phyloP scores from a whole-genome alignment of 2,797 vertebrate species.

The Neopelma chrysocephalum region DNA sequence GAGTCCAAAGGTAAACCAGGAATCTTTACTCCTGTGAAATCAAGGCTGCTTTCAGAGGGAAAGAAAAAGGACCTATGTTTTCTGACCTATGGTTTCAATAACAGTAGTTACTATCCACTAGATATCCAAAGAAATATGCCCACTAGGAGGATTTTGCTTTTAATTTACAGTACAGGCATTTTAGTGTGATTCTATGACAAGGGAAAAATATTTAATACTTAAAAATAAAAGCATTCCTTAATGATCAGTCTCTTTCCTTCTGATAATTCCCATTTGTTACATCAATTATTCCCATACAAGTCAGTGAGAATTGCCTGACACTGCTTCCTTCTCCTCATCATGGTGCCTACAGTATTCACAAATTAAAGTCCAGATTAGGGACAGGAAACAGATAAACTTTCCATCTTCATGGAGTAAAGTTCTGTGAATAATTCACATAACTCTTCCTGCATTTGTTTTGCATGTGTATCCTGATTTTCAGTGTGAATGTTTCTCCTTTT shows the following conservation, averaged over 20 bases:
- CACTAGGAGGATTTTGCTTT: not conserved
- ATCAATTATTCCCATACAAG: not conserved
- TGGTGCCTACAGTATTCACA: not conserved
- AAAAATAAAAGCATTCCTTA: not conserved
- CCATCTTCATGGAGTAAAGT: not conserved
- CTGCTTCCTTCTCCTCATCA: not conserved
- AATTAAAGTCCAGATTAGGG: not conserved
- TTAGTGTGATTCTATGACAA: not conserved
- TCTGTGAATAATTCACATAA: not conserved
- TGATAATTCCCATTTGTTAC: not conserved
- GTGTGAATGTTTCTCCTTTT: not conserved
- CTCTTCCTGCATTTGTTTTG: not conserved
- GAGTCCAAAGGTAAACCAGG: not conserved
- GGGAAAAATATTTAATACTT: not conserved
- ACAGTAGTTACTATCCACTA: not conserved
- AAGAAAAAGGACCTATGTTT: not conserved
- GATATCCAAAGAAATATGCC: not conserved
- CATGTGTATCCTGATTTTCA: not conserved
- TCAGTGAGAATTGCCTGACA: not conserved
- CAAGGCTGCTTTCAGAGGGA: not conserved
- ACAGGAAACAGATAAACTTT: not conserved
- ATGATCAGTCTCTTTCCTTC: not conserved
- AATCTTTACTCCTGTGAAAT: not conserved
- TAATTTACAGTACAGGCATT: not conserved
- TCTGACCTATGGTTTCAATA: not conserved